Evolutionary conservation across 2,113 vertebrate genomes (phyloP).

Genomic region (Rafetus swinhoei): DNA sequence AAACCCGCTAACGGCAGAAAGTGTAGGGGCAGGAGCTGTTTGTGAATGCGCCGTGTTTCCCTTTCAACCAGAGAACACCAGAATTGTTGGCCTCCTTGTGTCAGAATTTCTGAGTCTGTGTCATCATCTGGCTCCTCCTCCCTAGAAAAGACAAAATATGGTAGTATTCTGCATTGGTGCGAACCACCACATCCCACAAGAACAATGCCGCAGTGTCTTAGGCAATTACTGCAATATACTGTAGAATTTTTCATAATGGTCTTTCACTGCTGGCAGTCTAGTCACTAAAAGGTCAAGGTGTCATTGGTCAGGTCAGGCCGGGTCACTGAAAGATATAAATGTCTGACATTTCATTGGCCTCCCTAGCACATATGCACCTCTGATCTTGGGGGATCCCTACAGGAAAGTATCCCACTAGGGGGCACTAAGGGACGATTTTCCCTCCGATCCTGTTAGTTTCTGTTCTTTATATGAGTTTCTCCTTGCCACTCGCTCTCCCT

Average conservation of each 20-base stretch:
- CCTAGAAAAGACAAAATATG: background rate
- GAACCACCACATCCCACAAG: rapidly evolving
- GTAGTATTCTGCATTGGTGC: rapidly evolving
- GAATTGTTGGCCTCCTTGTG: background rate
- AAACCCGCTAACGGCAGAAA: background rate
- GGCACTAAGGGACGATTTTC: slow-evolving; percentile 68
- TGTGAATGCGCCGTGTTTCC: background rate
- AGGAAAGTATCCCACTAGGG: slow-evolving; percentile 61
- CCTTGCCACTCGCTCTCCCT: slow-evolving; percentile 47
- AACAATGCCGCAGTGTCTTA: background rate
- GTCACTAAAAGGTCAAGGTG: background rate
- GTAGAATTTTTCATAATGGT: background rate
- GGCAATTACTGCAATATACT: background rate
- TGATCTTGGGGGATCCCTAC: background rate
- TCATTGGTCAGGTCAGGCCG: background rate
- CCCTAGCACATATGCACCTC: slow-evolving; percentile 9
- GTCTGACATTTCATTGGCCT: background rate
- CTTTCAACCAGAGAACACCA: background rate
- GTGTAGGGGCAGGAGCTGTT: background rate
- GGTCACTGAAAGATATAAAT: background rate
- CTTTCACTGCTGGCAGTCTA: background rate
- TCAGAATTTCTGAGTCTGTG: background rate
- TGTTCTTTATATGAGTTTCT: slow-evolving; percentile 65
- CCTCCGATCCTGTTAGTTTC: slow-evolving; percentile 46
- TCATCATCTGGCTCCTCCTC: background rate